phyloP scores from a whole-genome alignment of 1,140 invertebrate genomes.

The Ridgeia piscesae region DNA sequence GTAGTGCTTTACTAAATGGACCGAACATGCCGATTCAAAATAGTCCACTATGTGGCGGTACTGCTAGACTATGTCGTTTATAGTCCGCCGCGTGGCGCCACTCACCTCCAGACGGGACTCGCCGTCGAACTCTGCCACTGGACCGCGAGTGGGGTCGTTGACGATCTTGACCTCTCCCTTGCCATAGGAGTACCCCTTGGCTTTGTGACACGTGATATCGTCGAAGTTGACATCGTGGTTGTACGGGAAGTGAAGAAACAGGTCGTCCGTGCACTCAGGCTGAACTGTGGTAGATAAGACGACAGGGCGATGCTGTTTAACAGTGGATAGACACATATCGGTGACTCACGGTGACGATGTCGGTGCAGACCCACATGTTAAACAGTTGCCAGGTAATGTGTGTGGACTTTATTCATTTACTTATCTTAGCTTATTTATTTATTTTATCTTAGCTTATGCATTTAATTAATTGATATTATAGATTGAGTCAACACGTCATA shows the following conservation, averaged over 20 bases:
- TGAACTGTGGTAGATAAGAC: not conserved
- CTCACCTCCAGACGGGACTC: not conserved
- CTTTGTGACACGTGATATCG: not conserved
- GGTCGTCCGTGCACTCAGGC: not conserved
- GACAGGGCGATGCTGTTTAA: too few species aligned
- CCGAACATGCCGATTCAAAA: too few species aligned
- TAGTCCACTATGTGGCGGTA: not conserved
- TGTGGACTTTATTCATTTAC: too few species aligned
- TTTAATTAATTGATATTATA: too few species aligned
- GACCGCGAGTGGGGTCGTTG: not conserved
- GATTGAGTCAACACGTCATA: too few species aligned
- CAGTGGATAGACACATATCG: too few species aligned
- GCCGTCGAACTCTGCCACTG: not conserved
- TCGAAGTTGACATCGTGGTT: not conserved
- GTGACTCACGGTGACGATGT: too few species aligned
- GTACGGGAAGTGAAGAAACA: not conserved
- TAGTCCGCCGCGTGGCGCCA: not conserved
- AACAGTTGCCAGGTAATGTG: too few species aligned
- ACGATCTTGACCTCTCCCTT: not conserved
- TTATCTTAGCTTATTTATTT: too few species aligned
- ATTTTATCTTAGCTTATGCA: too few species aligned
- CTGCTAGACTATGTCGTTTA: not conserved
- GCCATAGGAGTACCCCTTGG: not conserved
- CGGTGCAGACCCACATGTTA: too few species aligned
- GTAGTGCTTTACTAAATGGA: too few species aligned